Percentiles rank a stretch among this genome's conserved stretches.
These are phyloP conservation scores for Andinoacara biseriatus DNA, from an alignment of 2,113 vertebrate genomes.

Conservation along the genomic window DNA sequence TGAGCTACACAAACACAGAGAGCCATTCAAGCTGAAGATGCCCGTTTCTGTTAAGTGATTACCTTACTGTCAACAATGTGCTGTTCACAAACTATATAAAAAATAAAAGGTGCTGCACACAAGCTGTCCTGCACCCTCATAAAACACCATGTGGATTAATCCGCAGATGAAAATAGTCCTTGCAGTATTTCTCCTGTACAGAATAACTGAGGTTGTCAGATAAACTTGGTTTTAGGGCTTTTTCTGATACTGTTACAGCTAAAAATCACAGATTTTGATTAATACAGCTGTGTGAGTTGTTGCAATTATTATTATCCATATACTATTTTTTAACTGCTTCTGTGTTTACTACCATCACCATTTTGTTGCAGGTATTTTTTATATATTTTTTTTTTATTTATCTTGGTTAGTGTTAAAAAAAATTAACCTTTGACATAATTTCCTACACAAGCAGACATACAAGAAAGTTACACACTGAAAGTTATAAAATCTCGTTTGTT, in stretches of 20 bases:
- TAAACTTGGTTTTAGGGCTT: neutral
- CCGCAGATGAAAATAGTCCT: too few species aligned
- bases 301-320: neutral
- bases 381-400: neutral
- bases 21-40: neutral
- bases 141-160: neutral
- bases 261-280: too few species aligned
- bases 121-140: neutral
- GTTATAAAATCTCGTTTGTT: constrained; percentile 70
- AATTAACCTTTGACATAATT: neutral
- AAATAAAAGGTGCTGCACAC: too few species aligned
- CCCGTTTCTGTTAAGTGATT: neutral
- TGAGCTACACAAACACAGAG: constrained; percentile 20
- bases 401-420: neutral
- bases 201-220: neutral
- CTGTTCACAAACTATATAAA: neutral
- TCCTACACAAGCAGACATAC: neutral
- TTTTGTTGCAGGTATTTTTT: neutral
- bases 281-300: neutral
- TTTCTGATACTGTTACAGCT: neutral
- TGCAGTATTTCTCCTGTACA: too few species aligned
- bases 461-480: constrained; percentile 22
- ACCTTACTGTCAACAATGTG: neutral
- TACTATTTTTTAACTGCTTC: too few species aligned
- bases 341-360: neutral